Evolutionary conservation across 2,797 vertebrate species (phyloP).

Genomic region (Brotogeris chrysoptera): DNA sequence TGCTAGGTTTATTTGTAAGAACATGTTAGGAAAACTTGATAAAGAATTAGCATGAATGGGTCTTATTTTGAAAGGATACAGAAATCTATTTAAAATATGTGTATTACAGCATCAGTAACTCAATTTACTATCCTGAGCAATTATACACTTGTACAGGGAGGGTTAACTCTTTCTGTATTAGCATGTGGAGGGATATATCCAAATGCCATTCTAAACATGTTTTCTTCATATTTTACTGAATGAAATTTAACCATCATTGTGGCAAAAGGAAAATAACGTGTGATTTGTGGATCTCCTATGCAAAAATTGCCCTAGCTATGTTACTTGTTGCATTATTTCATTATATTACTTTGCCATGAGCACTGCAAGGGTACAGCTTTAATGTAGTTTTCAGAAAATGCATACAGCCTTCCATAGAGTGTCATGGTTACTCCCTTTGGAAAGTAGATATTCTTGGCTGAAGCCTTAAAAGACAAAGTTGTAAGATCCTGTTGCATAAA

Average conservation of each 20-base stretch:
- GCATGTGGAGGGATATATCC: neutral
- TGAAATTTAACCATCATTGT: neutral
- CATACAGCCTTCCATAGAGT: neutral
- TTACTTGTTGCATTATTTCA: neutral
- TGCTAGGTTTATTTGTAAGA: neutral
- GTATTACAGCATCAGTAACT: neutral
- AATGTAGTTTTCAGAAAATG: neutral
- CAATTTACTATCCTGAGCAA: neutral
- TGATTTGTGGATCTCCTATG: neutral
- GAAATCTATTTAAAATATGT: neutral
- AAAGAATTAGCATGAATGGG: neutral
- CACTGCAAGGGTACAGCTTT: neutral
- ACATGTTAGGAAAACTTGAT: neutral
- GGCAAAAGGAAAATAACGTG: neutral
- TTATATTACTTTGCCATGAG: neutral
- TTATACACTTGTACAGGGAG: neutral
- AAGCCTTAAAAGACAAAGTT: neutral
- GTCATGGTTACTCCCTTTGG: neutral
- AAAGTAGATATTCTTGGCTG: neutral
- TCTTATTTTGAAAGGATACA: neutral
- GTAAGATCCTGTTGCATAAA: neutral
- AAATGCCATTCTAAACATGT: neutral
- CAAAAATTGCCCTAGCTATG: neutral
- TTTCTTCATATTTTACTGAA: neutral
- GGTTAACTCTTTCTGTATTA: neutral